Conservation (phyloP, 2,888 invertebrate species). For the Agrypnus murinus region DNA sequence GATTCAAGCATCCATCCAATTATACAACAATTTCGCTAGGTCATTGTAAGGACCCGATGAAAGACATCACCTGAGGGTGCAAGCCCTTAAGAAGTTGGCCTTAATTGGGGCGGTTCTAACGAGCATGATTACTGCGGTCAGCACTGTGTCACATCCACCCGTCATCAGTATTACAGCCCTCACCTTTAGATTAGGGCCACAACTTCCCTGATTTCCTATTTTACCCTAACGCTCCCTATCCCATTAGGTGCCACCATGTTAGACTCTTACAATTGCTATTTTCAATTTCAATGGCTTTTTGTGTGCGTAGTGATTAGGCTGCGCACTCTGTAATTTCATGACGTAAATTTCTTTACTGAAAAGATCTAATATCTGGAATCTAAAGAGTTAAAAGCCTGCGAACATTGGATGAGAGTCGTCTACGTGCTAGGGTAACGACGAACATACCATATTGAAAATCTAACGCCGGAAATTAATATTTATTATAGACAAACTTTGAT, state of each 20-base stretch:
- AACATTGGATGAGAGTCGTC: constrained; percentile 3
- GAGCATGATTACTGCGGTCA: constrained; percentile 59
- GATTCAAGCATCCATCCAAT: constrained; percentile 6
- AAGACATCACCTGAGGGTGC: constrained; percentile 41
- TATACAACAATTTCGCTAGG: constrained; percentile 26
- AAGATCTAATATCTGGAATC: constrained; percentile 28
- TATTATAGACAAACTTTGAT: constrained; percentile 12
- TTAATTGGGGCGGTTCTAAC: constrained; percentile 58
- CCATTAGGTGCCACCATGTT: constrained; percentile 54
- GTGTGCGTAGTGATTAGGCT: constrained; percentile 34
- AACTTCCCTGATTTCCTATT: constrained; percentile 53
- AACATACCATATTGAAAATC: constrained; percentile 12
- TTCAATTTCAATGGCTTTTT: constrained; percentile 53
- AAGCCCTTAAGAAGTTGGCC: constrained; percentile 51
- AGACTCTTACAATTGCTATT: constrained; percentile 54
- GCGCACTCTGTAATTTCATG: constrained; percentile 30
- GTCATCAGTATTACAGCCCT: constrained; percentile 55
- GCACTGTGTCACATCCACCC: constrained; percentile 56
- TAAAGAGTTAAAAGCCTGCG: constrained; percentile 10
- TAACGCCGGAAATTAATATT: constrained; percentile 20
- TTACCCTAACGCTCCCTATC: constrained; percentile 52
- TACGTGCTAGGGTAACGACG: not conserved
- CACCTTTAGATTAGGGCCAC: constrained; percentile 57
- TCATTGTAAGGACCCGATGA: constrained; percentile 29
- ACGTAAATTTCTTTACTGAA: constrained; percentile 28